Evolutionary conservation across 30 jellyfish, hydroid and myxozoan species (phyloP), one percentile per base, ranked within the genome.

Genomic region (Turritopsis rubra): DNA sequence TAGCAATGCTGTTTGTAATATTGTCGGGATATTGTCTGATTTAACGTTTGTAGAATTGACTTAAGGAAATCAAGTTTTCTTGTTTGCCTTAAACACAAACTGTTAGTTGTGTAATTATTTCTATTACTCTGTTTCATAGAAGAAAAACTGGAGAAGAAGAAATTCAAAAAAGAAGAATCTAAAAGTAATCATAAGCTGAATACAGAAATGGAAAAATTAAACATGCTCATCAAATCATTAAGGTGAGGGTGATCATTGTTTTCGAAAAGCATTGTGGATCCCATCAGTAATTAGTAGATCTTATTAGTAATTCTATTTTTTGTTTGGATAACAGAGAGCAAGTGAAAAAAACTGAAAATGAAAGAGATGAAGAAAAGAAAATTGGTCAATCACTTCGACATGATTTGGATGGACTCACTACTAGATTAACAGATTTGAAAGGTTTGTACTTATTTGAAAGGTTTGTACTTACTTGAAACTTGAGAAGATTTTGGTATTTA

Each of bases 381-480:
- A 92, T 92, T 79, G 83, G 85, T 26, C 74, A 70, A 74, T 78
- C 88, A 18, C 88, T 92, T 18, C 81, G 75, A 28, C 84, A 87
- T 18, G 96, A 92, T 41, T 54, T 92, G 52, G 84, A 87, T 21
- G 93, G 96, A n/a, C 90, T 95, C 8, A 52, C 90, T 41, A 92
- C 96, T 16, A 82, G 84, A 79, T 82, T 92, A 24, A 79, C 96
- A 1, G 96, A 92, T 60, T 73, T 88, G 76, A 79, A 95, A 30
- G 98, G 98, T 92, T 28, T 26, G 52, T 1, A 20, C 0, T 24
- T 8, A 4, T 75, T 75, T 75, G 25, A 41, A 13, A 41, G n/a
- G n/a, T n/a, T n/a, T n/a, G n/a, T n/a, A n/a, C n/a, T n/a, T n/a
- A n/a, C n/a, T n/a, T n/a, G n/a, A n/a, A n/a, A n/a, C n/a, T n/a